Conservation (phyloP, 2,888 invertebrate genomes). For the Isoperla grammatica region DNA sequence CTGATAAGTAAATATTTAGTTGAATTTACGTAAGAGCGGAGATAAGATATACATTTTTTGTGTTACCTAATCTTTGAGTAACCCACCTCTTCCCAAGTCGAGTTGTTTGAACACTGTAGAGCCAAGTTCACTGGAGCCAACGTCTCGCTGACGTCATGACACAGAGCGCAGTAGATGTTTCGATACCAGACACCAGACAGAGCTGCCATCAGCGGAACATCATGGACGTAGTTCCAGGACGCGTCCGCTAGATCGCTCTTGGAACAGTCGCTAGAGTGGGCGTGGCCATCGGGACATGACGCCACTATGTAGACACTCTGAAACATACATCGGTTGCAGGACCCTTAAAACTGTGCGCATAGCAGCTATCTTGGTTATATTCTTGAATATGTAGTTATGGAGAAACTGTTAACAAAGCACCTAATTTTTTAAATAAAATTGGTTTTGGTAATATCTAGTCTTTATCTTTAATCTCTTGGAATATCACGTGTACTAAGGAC, state of each 20-base stretch:
- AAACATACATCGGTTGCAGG: background rate
- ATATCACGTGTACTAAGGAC: too few species aligned
- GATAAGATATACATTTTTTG: too few species aligned
- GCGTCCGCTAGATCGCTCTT: background rate
- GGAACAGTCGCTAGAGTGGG: background rate
- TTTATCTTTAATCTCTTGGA: too few species aligned
- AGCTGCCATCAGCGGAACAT: slow-evolving; percentile 35
- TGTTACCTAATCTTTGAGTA: too few species aligned
- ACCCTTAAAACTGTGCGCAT: too few species aligned
- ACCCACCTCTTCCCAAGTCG: too few species aligned
- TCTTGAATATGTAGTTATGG: too few species aligned
- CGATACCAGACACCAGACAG: slow-evolving; percentile 33
- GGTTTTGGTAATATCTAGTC: too few species aligned
- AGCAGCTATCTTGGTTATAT: background rate
- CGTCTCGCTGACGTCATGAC: slow-evolving; percentile 31
- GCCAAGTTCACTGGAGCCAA: slow-evolving; percentile 18
- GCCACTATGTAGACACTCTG: slow-evolving; percentile 16
- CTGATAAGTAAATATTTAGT: too few species aligned
- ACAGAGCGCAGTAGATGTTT: slow-evolving; percentile 37
- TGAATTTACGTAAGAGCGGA: too few species aligned
- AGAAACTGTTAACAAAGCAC: too few species aligned
- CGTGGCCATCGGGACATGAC: slow-evolving; percentile 15
- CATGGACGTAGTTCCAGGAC: slow-evolving; percentile 32
- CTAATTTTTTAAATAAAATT: too few species aligned
- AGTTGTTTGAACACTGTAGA: slow-evolving; percentile 2